Base-by-base conservation (phyloP, 1,140 invertebrate species). In the Dermatophagoides farinae region DNA sequence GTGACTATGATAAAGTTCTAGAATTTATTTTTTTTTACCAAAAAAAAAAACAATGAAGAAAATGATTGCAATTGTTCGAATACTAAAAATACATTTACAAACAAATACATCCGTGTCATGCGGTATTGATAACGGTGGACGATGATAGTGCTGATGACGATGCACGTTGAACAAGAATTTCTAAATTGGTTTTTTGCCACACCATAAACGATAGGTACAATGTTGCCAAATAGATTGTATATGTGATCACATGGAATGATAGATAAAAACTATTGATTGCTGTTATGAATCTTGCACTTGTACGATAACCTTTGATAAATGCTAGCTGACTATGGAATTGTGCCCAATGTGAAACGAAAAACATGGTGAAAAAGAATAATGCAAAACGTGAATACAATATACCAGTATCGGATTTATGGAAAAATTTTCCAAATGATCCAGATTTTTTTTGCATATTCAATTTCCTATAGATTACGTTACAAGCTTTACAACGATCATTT, bases 321-420 rank as follows among this genome's bases (percentile, higher is more conserved):
- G 53, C 53, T 6, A 55, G 1, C 11, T 23, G 53, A 55, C 25
- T n/a, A 25, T 55, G 53, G 41, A 55, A 55, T 44, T 55, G 53
- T n/a, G 14, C 53, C 12, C 14, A 44, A 44, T 55, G 25, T 20
- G 53, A 55, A 14, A 55, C 2, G 25, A 25, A 55, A 25, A 55
- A 55, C 53, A 55, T 55, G 53, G 25, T n/a, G 6, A 55, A 55
- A 23, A 38, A 55, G 10, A 55, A 25, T 14, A 41, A 55, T n/a
- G 16, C 20, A 14, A 55, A 55, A 12, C 39, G 53, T n/a, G 53
- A 31, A 25, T 55, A 55, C 4, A 55, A 11, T 12, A 14, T n/a
- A 40, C 53, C 53, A 14, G 6, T 55, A 6, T 55, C 53, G n/a
- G 16, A 20, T 39, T 55, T 14, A 25, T 55, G 18, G 25, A 38